Evolutionary conservation across 2,797 vertebrate genomes (phyloP), one percentile per base, ranked within the genome.

Genomic region (Melanotaenia trifasciata): DNA sequence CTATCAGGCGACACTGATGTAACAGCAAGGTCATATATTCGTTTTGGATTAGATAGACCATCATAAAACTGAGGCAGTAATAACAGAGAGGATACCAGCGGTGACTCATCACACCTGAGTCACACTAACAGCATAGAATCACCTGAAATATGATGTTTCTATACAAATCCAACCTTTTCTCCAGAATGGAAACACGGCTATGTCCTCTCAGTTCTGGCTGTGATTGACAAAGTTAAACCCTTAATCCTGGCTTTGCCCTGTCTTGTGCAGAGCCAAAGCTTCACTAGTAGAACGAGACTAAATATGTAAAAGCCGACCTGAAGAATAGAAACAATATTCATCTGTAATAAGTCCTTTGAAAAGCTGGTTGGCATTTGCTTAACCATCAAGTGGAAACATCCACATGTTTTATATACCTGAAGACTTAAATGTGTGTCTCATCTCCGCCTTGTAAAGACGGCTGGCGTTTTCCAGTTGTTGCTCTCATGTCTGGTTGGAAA

Each of bases 151-250:
- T 72, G 47, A 58, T 16, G 59, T 85, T 87, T 84, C 72, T 73
- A 43, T 84, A 80, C 80, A 90, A 86, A 90, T 86, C 67, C 78
- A 66, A 53, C 32, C 54, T 11, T 1, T 61, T 67, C 74, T 67
- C 53, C 58, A 38, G 74, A 76, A 67, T 73, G 75, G 73, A 79
- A 83, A 80, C 81, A n/a, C 81, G 81, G 84, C 83, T 80, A 84
- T 71, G 70, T 84, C 76, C 83, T 13, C 72, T 79, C 74, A 57
- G 64, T 78, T 81, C 77, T 70, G 79, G 73, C 84, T 85, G 51
- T 83, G 91, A 90, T 79, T 91, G 89, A 90, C 88, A 77, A 80
- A 81, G 74, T 78, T 87, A 90, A 92, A 89, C 76, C 86, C 71
- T 82, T 92, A 93, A 91, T 92, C 90, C 87, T 36, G 81, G 76